Base-by-base conservation (phyloP, 2,888 invertebrate species). In the Chorisops tibialis region DNA sequence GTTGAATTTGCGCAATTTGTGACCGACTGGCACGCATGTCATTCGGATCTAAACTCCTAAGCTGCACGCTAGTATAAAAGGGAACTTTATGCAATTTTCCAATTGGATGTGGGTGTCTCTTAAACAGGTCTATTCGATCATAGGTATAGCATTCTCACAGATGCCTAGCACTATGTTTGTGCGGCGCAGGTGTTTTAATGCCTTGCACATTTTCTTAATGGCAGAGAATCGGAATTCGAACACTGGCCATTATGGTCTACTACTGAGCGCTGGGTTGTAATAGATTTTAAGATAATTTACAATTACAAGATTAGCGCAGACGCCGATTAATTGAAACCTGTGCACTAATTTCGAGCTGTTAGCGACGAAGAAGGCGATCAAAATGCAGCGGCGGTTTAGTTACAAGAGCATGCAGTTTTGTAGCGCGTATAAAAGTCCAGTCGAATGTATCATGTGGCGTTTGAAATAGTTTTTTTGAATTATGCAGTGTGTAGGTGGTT, bases 1-100 rank as follows among this genome's bases (percentile, higher is more conserved):
- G 22, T 38, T 19, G 56, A 45, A 30, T 37, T 61, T 62, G 54
- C 54, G 59, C 64, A 62, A 64, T 51, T 35, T 56, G 59, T 48
- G 59, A 49, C 56, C 59, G 56, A 45, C 59, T 56, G 58, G 39
- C 56, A 56, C 30, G 56, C 24, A 56, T 54, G 24, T 9, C 52
- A 39, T 2, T 54, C 38, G 12, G n/a, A 18, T 16, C 18, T 14
- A 16, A 43, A 56, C 45, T 35, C 39, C 16, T 18, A 43, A 6
- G 22, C 9, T 9, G 45, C 56, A 18, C 18, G 11, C 11, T n/a
- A n/a, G 30, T 30, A 9, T 45, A 14, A 35, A 43, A 56, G 45
- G 45, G 56, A 45, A 45, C 56, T 14, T 45, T 43, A 43, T 45
- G 45, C 56, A 56, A 56, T 43, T 45, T 56, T 43, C 18, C 16